phyloP scores from a whole-genome alignment of 1,140 invertebrate species.

The Drosophila novamexicana region DNA sequence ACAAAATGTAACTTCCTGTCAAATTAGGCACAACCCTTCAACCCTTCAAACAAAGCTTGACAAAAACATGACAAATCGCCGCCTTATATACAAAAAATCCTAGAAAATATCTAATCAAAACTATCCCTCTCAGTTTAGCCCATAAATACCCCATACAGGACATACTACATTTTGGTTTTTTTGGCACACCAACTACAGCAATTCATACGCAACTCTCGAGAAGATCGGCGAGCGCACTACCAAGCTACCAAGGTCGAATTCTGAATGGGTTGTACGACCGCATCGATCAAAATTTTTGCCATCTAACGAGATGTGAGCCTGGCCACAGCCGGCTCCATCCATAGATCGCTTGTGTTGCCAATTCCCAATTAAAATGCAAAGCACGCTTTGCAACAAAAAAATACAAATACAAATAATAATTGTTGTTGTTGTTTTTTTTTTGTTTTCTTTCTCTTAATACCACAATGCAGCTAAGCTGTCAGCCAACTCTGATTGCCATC shows the following conservation, averaged over 20 bases:
- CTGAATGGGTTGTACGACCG: neutral
- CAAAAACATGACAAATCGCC: neutral
- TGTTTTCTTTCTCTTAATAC: neutral
- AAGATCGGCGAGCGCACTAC: neutral
- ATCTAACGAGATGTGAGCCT: neutral
- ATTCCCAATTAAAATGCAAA: conserved; percentile 14
- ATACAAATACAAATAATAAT: neutral
- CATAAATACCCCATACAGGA: neutral
- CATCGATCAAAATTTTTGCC: conserved; percentile 9
- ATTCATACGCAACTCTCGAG: neutral
- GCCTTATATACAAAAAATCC: neutral
- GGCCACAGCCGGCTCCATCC: neutral
- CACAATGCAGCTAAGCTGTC: neutral
- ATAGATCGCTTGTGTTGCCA: neutral
- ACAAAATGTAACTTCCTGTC: too few species aligned
- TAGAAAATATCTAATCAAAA: neutral
- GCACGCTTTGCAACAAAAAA: neutral
- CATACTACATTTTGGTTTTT: neutral
- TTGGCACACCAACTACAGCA: neutral
- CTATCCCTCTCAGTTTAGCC: neutral
- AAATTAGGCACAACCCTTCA: too few species aligned
- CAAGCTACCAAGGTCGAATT: neutral
- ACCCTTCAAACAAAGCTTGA: neutral
- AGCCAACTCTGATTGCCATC: neutral
- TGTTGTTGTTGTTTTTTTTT: neutral